Percentiles rank a stretch among this genome's conserved stretches.
These are phyloP conservation scores for Sandelia bainsii DNA, from an alignment of 2,797 vertebrate genomes.

Conservation along the genomic window DNA sequence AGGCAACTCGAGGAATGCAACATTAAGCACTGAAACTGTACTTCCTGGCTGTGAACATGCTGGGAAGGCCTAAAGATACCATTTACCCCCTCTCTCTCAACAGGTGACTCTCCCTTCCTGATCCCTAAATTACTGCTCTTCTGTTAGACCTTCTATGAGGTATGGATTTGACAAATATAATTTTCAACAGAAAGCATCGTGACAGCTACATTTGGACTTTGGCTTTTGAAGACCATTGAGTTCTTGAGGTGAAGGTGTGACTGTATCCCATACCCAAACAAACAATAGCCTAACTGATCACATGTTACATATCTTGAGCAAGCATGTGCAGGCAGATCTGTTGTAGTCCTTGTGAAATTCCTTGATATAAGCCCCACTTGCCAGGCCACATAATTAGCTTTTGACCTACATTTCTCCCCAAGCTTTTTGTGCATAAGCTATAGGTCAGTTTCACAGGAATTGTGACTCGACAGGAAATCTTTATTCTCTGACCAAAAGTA, in stretches of 20 bases:
- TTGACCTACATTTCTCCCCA: conserved; percentile 80
- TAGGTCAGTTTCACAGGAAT: conserved; percentile 72
- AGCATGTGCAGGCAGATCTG: conserved; percentile 77
- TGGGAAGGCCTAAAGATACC: conserved; percentile 72
- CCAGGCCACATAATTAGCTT: conserved; percentile 82
- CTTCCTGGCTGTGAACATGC: conserved; percentile 73
- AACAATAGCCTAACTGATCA: conserved; percentile 72
- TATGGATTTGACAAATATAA: conserved; percentile 71
- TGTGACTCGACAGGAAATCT: conserved; percentile 59
- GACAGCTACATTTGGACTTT: conserved; percentile 77
- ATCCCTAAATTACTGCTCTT: conserved; percentile 81
- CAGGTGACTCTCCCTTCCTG: conserved; percentile 76
- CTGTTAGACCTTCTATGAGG: conserved; percentile 71
- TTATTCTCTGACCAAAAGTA: conserved; percentile 47
- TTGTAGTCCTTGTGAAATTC: conserved; percentile 77
- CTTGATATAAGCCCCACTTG: conserved; percentile 78
- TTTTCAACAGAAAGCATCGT: conserved; percentile 65
- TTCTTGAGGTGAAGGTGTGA: conserved; percentile 79
- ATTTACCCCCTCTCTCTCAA: conserved; percentile 75
- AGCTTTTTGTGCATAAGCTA: conserved; percentile 63
- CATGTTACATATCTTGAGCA: conserved; percentile 69
- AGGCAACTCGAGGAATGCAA: conserved; percentile 74
- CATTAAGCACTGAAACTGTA: conserved; percentile 75
- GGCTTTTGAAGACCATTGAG: conserved; percentile 72
- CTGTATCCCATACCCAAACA: conserved; percentile 73